Conservation (phyloP, 2,888 invertebrate species). For the Melolontha melolontha region DNA sequence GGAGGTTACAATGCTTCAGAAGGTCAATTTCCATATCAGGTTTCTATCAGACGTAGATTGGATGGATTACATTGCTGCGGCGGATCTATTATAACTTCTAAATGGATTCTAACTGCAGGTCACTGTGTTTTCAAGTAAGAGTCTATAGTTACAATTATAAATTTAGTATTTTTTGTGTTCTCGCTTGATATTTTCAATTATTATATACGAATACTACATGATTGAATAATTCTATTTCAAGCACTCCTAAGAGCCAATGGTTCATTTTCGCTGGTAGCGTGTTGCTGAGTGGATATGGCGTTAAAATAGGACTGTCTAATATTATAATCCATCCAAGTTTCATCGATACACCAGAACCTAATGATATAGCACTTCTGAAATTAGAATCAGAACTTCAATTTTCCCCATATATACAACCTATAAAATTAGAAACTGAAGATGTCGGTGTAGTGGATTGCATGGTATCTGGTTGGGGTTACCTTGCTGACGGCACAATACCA, state of each 20-base stretch:
- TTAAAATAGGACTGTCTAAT: neutral
- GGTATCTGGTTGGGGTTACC: slow-evolving; percentile 25
- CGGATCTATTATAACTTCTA: slow-evolving; percentile 69
- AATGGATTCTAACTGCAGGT: slow-evolving; percentile 58
- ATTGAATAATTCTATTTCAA: too few relatives aligned
- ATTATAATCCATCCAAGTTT: slow-evolving; percentile 22
- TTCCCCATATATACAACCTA: slow-evolving; percentile 5
- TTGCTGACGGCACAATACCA: neutral
- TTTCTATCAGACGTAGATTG: slow-evolving; percentile 67
- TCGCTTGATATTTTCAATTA: too few relatives aligned
- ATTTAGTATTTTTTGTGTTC: too few relatives aligned
- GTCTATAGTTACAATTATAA: neutral
- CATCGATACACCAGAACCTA: neutral
- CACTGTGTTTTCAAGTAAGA: slow-evolving; percentile 50
- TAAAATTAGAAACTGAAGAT: slow-evolving; percentile 15
- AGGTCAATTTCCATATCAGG: slow-evolving; percentile 69
- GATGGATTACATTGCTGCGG: slow-evolving; percentile 70
- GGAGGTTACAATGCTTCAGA: slow-evolving; percentile 69
- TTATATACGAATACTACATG: too few relatives aligned
- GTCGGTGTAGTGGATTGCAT: neutral
- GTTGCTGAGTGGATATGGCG: neutral
- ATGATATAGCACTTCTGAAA: slow-evolving; percentile 25
- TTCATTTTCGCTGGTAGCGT: slow-evolving; percentile 7
- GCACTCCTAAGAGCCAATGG: too few relatives aligned
- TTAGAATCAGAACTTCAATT: slow-evolving; percentile 15